Conservation (phyloP, 2,888 invertebrate species). For the Drosophila neoperkinsi region DNA sequence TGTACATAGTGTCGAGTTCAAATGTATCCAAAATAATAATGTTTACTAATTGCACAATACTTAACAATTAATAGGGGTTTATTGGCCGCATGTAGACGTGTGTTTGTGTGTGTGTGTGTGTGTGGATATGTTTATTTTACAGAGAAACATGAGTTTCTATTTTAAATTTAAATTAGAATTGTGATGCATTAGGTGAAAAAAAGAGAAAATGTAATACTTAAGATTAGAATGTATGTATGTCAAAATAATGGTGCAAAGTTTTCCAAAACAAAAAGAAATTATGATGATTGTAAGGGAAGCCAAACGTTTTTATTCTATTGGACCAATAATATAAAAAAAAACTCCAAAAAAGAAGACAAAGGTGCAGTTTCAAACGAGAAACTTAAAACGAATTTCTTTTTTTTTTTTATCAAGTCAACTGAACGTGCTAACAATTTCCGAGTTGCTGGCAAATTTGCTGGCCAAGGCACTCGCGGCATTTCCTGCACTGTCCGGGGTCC, state of each 20-base stretch:
- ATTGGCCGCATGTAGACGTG: constrained; percentile 23
- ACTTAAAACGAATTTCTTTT: too few species aligned
- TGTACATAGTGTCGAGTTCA: constrained; percentile 28
- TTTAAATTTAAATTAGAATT: constrained; percentile 48
- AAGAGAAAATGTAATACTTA: constrained; percentile 61
- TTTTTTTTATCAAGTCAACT: constrained; percentile 70
- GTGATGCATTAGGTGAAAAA: constrained; percentile 64
- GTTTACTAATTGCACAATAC: constrained; percentile 68
- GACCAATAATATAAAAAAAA: too few species aligned
- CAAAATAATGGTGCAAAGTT: constrained; percentile 53
- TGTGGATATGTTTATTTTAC: constrained; percentile 46
- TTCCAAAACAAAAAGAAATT: constrained; percentile 27
- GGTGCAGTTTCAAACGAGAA: too few species aligned
- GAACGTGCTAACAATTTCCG: constrained; percentile 82
- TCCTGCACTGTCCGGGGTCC: constrained; percentile 50
- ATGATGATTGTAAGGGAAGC: constrained; percentile 29
- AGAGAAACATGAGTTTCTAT: constrained; percentile 42
- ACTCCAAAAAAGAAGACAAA: too few species aligned
- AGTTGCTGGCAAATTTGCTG: constrained; percentile 51
- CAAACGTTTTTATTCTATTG: constrained; percentile 14
- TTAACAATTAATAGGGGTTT: constrained; percentile 61
- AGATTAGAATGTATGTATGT: constrained; percentile 49
- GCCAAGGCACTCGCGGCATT: constrained; percentile 72
- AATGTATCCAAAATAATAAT: constrained; percentile 17
- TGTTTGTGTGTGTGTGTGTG: constrained; percentile 18